Percentiles rank a stretch among this genome's conserved stretches.
These are phyloP conservation scores for Sinelater perroti DNA, from an alignment of 2,888 invertebrate genomes.

Conservation along the genomic window DNA sequence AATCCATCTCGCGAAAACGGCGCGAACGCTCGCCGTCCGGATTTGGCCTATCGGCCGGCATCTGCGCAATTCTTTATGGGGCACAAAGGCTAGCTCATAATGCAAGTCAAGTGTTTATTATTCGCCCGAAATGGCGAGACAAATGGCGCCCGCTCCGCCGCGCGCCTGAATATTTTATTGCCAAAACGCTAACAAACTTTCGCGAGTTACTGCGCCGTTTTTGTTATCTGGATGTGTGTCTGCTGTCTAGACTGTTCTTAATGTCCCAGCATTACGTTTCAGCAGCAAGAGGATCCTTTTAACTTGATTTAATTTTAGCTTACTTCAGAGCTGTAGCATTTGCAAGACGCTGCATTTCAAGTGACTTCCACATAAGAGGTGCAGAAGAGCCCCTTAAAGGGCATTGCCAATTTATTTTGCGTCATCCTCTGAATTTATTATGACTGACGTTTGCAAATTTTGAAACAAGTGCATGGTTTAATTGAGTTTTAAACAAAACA, in stretches of 20 bases:
- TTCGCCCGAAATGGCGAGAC: slow-evolving; percentile 34
- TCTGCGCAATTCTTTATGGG: slow-evolving; percentile 31
- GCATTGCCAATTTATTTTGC: too few relatives aligned
- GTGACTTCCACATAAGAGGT: too few relatives aligned
- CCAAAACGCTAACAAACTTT: slow-evolving; percentile 38
- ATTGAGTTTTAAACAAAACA: too few relatives aligned
- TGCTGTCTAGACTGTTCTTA: slow-evolving; percentile 40
- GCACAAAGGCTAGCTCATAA: slow-evolving; percentile 30
- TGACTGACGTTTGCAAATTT: too few relatives aligned
- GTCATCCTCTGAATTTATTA: too few relatives aligned
- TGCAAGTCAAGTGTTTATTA: slow-evolving; percentile 34
- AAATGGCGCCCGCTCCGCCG: slow-evolving; percentile 34
- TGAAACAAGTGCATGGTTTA: too few relatives aligned
- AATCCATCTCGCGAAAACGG: slow-evolving; percentile 36
- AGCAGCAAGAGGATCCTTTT: too few relatives aligned
- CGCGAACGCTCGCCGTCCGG: slow-evolving; percentile 21
- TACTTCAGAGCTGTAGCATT: too few relatives aligned
- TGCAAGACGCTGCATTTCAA: too few relatives aligned
- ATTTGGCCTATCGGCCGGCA: slow-evolving; percentile 21
- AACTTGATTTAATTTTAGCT: too few relatives aligned
- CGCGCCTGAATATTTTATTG: slow-evolving; percentile 40
- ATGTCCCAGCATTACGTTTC: slow-evolving; percentile 19
- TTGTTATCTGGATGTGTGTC: slow-evolving; percentile 37
- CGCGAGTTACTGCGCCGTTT: slow-evolving; percentile 26
- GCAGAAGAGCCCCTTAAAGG: too few relatives aligned